Conservation (phyloP, 2,797 vertebrate species). For the Cynopterus sphinx region DNA sequence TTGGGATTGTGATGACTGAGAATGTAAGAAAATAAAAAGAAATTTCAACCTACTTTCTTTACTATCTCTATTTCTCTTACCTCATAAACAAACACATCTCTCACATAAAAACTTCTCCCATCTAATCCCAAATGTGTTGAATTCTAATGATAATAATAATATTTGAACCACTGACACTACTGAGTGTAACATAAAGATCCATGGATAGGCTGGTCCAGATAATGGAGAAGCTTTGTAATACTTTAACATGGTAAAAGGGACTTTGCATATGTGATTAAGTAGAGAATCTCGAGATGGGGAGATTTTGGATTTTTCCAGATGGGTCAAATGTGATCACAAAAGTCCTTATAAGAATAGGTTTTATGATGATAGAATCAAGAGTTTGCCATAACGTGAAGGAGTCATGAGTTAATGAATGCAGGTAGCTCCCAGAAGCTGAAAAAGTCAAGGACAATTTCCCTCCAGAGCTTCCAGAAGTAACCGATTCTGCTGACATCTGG, state of each 20-base stretch:
- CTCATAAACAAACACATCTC: not conserved
- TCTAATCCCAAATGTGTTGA: not conserved
- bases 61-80: not conserved
- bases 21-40: not conserved
- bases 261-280: not conserved
- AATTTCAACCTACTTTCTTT: slow-evolving; percentile 1
- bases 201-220: not conserved
- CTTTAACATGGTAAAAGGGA: not conserved
- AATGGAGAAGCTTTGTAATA: not conserved
- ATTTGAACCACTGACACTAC: not conserved
- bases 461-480: not conserved
- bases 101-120: not conserved
- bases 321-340: not conserved
- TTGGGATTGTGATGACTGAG: not conserved
- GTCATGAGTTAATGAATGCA: not conserved
- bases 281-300: not conserved
- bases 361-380: not conserved
- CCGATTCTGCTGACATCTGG: not conserved
- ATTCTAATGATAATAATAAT: slow-evolving; percentile 24
- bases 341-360: not conserved
- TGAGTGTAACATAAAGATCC: not conserved
- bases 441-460: not conserved
- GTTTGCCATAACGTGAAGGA: not conserved
- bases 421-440: not conserved
- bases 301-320: slow-evolving; percentile 4